Evolutionary conservation across 2,113 vertebrate species (phyloP).

Genomic region (Rhodinocichla rosea): DNA sequence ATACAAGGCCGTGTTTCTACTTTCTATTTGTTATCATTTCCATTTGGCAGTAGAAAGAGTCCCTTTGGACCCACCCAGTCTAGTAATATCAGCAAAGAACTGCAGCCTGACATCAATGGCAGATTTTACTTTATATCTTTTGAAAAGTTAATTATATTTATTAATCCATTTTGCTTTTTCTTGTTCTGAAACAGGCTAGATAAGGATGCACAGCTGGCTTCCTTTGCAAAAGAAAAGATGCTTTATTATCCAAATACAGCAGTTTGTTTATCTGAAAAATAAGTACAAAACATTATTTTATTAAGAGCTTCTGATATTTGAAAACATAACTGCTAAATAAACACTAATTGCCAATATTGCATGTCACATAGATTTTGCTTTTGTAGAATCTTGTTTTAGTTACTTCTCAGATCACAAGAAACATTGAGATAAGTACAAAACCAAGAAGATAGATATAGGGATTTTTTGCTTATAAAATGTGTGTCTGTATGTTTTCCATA

Average conservation of each 20-base stretch:
- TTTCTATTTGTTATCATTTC: background rate
- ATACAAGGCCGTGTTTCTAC: background rate
- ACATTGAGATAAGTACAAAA: background rate
- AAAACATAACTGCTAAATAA: background rate
- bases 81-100: background rate
- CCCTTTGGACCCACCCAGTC: background rate
- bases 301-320: background rate
- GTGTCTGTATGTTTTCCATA: background rate
- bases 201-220: background rate
- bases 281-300: background rate
- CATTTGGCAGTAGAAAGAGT: background rate
- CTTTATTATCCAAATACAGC: background rate
- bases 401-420: background rate
- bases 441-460: background rate
- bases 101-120: background rate
- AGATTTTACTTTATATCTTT: background rate
- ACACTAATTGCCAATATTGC: background rate
- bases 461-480: background rate
- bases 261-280: background rate
- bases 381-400: background rate
- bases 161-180: constrained; percentile 22
- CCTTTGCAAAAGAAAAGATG: background rate
- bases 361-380: background rate
- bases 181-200: constrained; percentile 19
- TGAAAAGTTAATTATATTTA: background rate